Base-by-base conservation (phyloP, 2,797 vertebrate genomes). In the Enteromius anoplus region DNA sequence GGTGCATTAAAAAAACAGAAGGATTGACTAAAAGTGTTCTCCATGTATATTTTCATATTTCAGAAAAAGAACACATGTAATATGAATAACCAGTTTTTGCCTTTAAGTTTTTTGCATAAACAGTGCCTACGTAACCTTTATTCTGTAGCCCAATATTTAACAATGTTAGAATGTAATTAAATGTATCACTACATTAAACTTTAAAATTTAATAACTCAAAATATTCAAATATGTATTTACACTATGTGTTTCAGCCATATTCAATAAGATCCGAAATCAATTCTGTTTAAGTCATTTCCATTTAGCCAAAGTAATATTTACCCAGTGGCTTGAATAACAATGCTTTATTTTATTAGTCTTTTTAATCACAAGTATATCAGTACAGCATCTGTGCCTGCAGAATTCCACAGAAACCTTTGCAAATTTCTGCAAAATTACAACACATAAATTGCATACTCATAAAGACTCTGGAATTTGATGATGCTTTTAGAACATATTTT, bases 401-500 rank as follows among this genome's bases (percentile, higher is more conserved):
- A 72, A 51, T 51, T 32, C 17, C 45, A 72, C 70, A 51, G 47
- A 75, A 37, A 55, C 47, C 47, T 34, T n/a, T 53, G 19, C 42
- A 47, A 14, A 71, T 26, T 9, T 42, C 40, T 69, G 11, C 47
- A 32, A 26, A 51, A 51, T 55, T 17, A 68, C 32, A 29, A 26
- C 6, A 10, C 34, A 40, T 1, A 42, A 7, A 66, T 29, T 19
- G 9, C 34, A 19, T 42, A 23, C 37, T 42, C 3, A 68, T 34
- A 34, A 73, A 73, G 29, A 73, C 17, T 64, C 26, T 45, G 66
- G 40, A 49, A 51, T 70, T 26, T 45, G 6, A 70, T 17, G 68
- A 47, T 51, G 26, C 45, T 73, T 73, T 53, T 26, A 53, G 47
- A 73, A 75, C 19, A 58, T 75, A 23, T 75, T 55, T 55, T 23